Base-by-base conservation (phyloP, 2,888 invertebrate genomes). In the Amphipoea lucens region DNA sequence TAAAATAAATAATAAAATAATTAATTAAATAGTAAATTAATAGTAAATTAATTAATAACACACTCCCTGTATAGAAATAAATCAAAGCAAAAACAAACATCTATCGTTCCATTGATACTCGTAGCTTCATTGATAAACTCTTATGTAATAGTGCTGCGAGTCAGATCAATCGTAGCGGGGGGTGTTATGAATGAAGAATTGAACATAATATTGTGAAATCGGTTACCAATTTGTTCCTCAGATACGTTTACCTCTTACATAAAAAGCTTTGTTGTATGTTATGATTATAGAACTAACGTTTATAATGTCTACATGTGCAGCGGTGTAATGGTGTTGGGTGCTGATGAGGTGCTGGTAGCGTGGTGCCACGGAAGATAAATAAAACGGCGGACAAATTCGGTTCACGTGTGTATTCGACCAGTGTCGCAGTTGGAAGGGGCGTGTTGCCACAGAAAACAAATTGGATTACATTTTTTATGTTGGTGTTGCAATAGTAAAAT, bases 181-280 rank as follows among this genome's bases (percentile, higher is more conserved):
- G 48, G 20, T 17, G 72, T 73, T 69, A 84, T 80, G 71, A 81
- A 86, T 86, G 65, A 86, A 74, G 67, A 51, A 66, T 4, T 76
- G 69, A 54, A 69, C 42, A 36, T 14, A 70, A 36, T 14, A 70
- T 73, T 67, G 68, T 75, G 74, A 79, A 86, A 85, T 86, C 60
- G 51, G 40, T 76, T 63, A 83, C 14, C 76, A 83, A 76, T 81
- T 85, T 54, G 68, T 82, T 82, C 62, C 66, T 74, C 17, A 54
- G 29, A 66, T n/a, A 45, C 42, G 42, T 78, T 77, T 54, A 48
- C 5, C 36, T 48, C 42, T 85, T 81, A 76, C 48, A 76, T 76
- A 82, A 71, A 76, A 60, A 40, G 12, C 5, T 60, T 63, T 40
- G 4, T n/a, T 57, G 40, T 77, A 9, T 65, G 42, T 54, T 17